phyloP scores from a whole-genome alignment of 2,888 invertebrate species.

The Scaptomyza reducta region DNA sequence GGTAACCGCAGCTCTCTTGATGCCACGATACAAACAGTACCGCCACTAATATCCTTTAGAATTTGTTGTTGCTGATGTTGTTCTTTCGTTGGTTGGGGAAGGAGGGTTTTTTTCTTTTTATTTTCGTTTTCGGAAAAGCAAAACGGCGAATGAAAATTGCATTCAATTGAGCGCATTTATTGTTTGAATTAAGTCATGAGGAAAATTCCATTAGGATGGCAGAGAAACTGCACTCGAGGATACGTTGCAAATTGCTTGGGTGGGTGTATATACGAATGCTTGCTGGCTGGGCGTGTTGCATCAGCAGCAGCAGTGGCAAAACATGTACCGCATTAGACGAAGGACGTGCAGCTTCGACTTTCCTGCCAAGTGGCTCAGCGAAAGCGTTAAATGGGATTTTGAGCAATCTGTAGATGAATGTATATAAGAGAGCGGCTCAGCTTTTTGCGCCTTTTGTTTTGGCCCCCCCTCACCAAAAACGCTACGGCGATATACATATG shows the following conservation, averaged over 20 bases:
- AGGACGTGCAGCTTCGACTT: conserved; percentile 36
- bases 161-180: conserved; percentile 84
- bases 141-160: conserved; percentile 77
- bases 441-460: conserved; percentile 61
- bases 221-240: conserved; percentile 65
- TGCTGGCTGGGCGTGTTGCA: conserved; percentile 54
- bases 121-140: conserved; percentile 60
- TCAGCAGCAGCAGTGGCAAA: conserved; percentile 44
- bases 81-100: not conserved
- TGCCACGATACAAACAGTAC: conserved; percentile 52
- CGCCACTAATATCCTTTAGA: conserved; percentile 67
- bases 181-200: conserved; percentile 84
- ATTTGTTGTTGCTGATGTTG: conserved; percentile 43
- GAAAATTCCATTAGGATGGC: conserved; percentile 84
- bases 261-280: conserved; percentile 25
- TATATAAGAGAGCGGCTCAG: conserved; percentile 43
- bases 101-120: conserved; percentile 4
- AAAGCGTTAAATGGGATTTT: conserved; percentile 70
- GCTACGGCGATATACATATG: conserved; percentile 39
- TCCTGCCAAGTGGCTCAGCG: conserved; percentile 48
- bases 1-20: conserved; percentile 67
- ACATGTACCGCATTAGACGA: conserved; percentile 65
- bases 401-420: conserved; percentile 40
- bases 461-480: conserved; percentile 12
- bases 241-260: conserved; percentile 32